phyloP scores from a whole-genome alignment of 2,888 invertebrate genomes.

The Dryocosmus kuriphilus region DNA sequence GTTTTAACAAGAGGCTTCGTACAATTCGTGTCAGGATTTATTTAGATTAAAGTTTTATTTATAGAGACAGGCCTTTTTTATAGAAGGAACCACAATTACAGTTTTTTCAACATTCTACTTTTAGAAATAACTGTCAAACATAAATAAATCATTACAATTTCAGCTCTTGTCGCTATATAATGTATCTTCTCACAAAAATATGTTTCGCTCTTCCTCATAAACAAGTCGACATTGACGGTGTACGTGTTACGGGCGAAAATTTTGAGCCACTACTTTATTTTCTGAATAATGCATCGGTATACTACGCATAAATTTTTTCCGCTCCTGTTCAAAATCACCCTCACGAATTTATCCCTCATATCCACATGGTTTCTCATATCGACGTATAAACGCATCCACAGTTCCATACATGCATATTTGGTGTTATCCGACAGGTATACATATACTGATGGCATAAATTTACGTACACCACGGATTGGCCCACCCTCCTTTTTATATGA shows the following conservation, averaged over 20 bases:
- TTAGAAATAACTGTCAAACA: no score
- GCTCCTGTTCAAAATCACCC: background rate
- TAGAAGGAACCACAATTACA: no score
- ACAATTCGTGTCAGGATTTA: background rate
- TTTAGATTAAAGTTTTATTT: background rate
- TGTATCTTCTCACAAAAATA: background rate
- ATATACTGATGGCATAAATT: constrained; percentile 17
- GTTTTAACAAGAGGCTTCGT: background rate
- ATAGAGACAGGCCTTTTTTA: no score
- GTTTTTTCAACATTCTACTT: no score
- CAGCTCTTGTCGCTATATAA: no score
- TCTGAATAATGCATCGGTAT: background rate
- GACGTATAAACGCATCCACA: background rate
- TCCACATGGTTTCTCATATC: constrained; percentile 1
- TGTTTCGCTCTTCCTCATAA: background rate
- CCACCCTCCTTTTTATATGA: constrained; percentile 22
- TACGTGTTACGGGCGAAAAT: background rate
- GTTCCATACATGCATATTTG: background rate
- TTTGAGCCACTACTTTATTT: background rate
- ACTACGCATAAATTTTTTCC: background rate
- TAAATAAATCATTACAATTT: no score
- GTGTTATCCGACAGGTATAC: background rate
- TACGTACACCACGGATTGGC: background rate
- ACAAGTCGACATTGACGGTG: background rate
- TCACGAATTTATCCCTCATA: constrained; percentile 2